Evolutionary conservation across 1,140 invertebrate genomes (phyloP).

Genomic region (Aradophagus sp.): DNA sequence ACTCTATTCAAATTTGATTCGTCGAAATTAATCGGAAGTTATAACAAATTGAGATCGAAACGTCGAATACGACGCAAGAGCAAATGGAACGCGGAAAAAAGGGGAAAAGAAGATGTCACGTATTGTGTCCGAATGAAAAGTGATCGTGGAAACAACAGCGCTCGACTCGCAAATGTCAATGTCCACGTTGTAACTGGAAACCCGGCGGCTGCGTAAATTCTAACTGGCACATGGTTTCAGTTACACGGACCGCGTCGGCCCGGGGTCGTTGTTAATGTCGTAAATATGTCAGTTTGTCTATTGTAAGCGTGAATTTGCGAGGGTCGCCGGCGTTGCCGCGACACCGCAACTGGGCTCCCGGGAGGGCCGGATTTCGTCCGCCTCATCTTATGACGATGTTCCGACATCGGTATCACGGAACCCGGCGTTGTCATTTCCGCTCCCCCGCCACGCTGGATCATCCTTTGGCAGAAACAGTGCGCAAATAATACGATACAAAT

Average conservation of each 20-base stretch:
- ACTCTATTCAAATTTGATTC: too few relatives aligned
- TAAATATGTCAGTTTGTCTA: slow-evolving; percentile 55
- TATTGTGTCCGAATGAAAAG: slow-evolving; percentile 13
- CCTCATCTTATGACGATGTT: slow-evolving; percentile 31
- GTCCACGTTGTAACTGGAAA: slow-evolving; percentile 40
- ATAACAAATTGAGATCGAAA: slow-evolving; percentile 4
- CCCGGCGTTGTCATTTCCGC: too few relatives aligned
- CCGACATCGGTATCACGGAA: slow-evolving; percentile 17
- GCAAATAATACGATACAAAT: too few relatives aligned
- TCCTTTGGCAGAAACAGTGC: too few relatives aligned
- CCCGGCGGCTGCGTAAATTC: slow-evolving; percentile 39
- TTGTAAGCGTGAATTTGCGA: slow-evolving; percentile 45
- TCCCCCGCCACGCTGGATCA: too few relatives aligned
- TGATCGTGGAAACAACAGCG: slow-evolving; percentile 6
- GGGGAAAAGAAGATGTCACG: too few relatives aligned
- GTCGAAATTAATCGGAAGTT: too few relatives aligned
- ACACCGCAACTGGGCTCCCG: slow-evolving; percentile 10
- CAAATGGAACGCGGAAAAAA: too few relatives aligned
- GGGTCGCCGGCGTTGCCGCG: slow-evolving; percentile 29
- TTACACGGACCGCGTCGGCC: slow-evolving; percentile 44
- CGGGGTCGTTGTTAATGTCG: slow-evolving; percentile 40
- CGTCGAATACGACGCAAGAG: too few relatives aligned
- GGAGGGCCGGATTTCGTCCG: slow-evolving; percentile 16
- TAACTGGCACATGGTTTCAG: slow-evolving; percentile 41
- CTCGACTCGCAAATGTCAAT: slow-evolving; percentile 33